These are phyloP conservation scores for Montipora capitata DNA, from an alignment of 92 coral and sea anemone species.

Conservation along the genomic window DNA sequence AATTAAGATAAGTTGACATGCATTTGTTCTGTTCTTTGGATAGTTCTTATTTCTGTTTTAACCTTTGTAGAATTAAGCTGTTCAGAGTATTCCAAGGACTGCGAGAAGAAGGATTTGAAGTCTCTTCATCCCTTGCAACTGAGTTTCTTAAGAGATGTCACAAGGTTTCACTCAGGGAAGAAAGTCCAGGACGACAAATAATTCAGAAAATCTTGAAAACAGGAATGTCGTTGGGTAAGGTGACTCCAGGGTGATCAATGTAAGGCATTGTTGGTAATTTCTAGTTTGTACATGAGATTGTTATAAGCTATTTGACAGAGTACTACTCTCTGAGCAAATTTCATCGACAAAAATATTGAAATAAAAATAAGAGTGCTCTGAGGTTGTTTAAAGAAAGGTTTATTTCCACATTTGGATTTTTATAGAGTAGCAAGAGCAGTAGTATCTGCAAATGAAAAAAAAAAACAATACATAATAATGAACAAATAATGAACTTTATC, in stretches of 20 bases:
- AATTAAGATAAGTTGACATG: too few species aligned
- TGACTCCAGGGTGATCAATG: not conserved
- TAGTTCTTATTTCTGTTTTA: not conserved
- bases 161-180: constrained; percentile 15
- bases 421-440: too few species aligned
- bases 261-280: too few species aligned
- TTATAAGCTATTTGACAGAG: too few species aligned
- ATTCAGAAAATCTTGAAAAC: constrained; percentile 74
- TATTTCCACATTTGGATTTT: too few species aligned
- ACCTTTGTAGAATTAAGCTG: constrained; percentile 79
- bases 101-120: constrained; percentile 83
- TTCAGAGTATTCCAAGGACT: constrained; percentile 93
- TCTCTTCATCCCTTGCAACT: constrained; percentile 75
- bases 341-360: too few species aligned
- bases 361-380: too few species aligned
- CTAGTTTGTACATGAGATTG: not conserved
- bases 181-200: constrained; percentile 34
- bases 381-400: too few species aligned
- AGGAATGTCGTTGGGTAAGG: constrained; percentile 52
- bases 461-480: too few species aligned
- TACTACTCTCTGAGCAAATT: too few species aligned
- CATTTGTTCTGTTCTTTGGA: not conserved
- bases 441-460: too few species aligned
- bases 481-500: too few species aligned
- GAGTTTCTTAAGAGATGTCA: constrained; percentile 86